Conservation (phyloP, 2,888 invertebrate genomes). For the Liodrosophila aerea region DNA sequence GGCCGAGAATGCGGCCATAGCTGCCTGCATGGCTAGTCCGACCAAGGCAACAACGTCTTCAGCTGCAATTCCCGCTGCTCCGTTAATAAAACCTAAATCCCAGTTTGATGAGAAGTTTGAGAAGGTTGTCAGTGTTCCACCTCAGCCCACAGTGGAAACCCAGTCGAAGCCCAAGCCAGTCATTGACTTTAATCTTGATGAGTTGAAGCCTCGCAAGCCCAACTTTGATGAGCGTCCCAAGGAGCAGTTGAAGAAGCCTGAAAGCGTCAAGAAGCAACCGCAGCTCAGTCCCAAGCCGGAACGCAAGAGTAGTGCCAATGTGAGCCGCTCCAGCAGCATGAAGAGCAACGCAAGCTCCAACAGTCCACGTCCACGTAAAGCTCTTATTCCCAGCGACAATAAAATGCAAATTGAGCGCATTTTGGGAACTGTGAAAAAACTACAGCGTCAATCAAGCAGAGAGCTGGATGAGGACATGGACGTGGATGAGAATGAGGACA, state of each 20-base stretch:
- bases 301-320: conserved; percentile 51
- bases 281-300: conserved; percentile 50
- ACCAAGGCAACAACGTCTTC: conserved; percentile 8
- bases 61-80: not conserved
- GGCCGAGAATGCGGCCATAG: conserved; percentile 73
- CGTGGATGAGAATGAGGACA: conserved; percentile 71
- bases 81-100: conserved; percentile 50
- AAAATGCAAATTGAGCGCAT: conserved; percentile 78
- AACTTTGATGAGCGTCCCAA: conserved; percentile 65
- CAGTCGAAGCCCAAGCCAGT: conserved; percentile 48
- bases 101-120: conserved; percentile 73
- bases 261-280: conserved; percentile 33
- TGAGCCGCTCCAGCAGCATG: conserved; percentile 64
- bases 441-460: conserved; percentile 41
- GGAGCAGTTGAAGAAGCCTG: conserved; percentile 51
- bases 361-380: conserved; percentile 40
- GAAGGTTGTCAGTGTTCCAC: conserved; percentile 47
- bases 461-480: conserved; percentile 67
- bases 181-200: conserved; percentile 53
- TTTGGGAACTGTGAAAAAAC: conserved; percentile 70
- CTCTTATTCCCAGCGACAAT: conserved; percentile 38
- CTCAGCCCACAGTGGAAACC: conserved; percentile 7
- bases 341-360: conserved; percentile 62
- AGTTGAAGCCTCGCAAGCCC: conserved; percentile 59
- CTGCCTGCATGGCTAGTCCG: conserved; percentile 52